Evolutionary conservation across 64 coral and sea anemone genomes (phyloP).

Genomic region (Anthopleura sola): DNA sequence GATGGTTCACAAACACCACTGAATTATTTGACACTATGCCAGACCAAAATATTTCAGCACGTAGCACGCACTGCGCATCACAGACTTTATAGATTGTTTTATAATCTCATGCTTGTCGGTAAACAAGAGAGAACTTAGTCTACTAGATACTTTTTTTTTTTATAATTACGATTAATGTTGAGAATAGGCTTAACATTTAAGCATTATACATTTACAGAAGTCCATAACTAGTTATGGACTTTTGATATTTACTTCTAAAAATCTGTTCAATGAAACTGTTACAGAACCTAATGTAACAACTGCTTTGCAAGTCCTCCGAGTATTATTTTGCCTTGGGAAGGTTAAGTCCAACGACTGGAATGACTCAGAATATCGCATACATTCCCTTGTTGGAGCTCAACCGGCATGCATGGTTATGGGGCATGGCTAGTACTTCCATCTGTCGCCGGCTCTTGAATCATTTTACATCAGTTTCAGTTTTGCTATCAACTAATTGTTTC

Average conservation of each 20-base stretch:
- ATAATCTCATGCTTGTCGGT: too few species aligned
- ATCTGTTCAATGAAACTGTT: neutral
- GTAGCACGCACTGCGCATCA: too few species aligned
- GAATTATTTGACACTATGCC: too few species aligned
- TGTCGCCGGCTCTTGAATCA: neutral
- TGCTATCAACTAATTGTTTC: neutral
- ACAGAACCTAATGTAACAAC: neutral
- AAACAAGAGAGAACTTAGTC: too few species aligned
- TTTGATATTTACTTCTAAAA: conserved; percentile 4
- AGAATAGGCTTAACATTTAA: neutral
- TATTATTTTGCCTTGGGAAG: too few species aligned
- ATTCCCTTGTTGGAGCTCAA: neutral
- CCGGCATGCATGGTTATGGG: neutral
- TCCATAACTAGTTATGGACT: too few species aligned
- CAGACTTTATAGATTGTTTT: too few species aligned
- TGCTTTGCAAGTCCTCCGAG: neutral
- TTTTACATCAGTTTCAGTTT: neutral
- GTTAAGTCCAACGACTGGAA: neutral
- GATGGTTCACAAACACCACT: neutral
- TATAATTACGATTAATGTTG: neutral
- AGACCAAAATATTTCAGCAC: too few species aligned
- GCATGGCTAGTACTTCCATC: neutral
- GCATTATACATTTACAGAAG: too few species aligned
- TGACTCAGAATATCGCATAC: too few species aligned
- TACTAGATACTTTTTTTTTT: too few species aligned